Conservation (phyloP, 2,888 invertebrate species). For the Agriopis leucophaearia region DNA sequence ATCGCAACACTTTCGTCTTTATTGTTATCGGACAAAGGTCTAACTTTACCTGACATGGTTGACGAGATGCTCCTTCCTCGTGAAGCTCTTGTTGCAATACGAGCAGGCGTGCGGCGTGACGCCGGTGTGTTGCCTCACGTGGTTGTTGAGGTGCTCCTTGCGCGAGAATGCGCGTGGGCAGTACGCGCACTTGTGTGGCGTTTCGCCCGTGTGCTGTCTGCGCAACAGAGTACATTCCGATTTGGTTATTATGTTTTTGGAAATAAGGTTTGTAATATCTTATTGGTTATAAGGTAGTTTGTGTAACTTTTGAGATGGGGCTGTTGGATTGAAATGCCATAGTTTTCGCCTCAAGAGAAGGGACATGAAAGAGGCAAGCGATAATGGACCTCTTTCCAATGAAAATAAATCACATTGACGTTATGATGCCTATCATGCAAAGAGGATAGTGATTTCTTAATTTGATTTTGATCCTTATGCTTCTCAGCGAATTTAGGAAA, state of each 20-base stretch:
- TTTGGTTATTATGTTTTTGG: slow-evolving; percentile 56
- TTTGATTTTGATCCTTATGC: too few relatives aligned
- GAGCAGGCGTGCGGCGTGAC: slow-evolving; percentile 90
- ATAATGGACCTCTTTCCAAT: too few relatives aligned
- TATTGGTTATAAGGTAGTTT: not conserved
- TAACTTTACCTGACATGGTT: slow-evolving; percentile 75
- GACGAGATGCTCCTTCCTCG: slow-evolving; percentile 90
- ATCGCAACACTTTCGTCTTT: too few relatives aligned
- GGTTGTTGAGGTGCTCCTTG: slow-evolving; percentile 95
- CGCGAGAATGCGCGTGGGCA: slow-evolving; percentile 88
- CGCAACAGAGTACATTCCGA: slow-evolving; percentile 82
- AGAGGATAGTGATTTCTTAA: too few relatives aligned
- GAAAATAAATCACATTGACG: too few relatives aligned
- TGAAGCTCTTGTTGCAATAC: slow-evolving; percentile 90
- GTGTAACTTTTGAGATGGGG: not conserved
- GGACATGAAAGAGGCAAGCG: not conserved
- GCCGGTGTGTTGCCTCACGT: slow-evolving; percentile 91
- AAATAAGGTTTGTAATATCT: slow-evolving; percentile 19
- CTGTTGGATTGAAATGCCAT: not conserved
- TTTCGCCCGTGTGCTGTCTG: slow-evolving; percentile 93
- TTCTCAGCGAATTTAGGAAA: not conserved
- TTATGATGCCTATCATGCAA: too few relatives aligned
- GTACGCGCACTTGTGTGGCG: slow-evolving; percentile 91
- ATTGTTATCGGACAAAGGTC: too few relatives aligned
- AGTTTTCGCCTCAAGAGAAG: not conserved